Conservation (phyloP, 2,888 invertebrate genomes). For the Drosophila atripex region DNA sequence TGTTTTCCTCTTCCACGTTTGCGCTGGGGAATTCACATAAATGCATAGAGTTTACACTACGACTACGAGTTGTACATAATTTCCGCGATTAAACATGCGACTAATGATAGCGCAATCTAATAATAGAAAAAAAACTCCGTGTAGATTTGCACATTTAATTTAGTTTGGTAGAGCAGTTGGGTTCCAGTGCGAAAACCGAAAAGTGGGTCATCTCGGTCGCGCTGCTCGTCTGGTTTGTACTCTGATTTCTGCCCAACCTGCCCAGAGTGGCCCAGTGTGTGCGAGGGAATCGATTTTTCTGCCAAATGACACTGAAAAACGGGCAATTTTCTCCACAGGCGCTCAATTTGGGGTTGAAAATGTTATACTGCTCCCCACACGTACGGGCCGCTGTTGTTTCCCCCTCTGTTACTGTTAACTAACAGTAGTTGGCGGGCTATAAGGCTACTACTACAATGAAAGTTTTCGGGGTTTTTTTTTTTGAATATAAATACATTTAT, state of each 20-base stretch:
- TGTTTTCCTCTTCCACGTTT: conserved; percentile 67
- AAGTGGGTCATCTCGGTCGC: conserved; percentile 83
- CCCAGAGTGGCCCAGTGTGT: conserved; percentile 74
- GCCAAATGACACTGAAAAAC: conserved; percentile 76
- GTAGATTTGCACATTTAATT: conserved; percentile 52
- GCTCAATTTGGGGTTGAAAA: conserved; percentile 59
- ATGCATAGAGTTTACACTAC: conserved; percentile 77
- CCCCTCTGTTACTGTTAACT: not conserved
- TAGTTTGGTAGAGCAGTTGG: conserved; percentile 67
- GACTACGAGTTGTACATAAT: conserved; percentile 60
- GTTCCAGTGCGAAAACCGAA: conserved; percentile 82
- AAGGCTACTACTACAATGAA: too few relatives aligned
- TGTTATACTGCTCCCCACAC: conserved; percentile 33
- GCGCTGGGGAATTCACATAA: conserved; percentile 72
- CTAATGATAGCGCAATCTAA: conserved; percentile 17
- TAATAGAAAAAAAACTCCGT: conserved; percentile 66
- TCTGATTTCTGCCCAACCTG: conserved; percentile 79
- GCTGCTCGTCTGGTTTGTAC: conserved; percentile 81
- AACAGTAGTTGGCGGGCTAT: too few relatives aligned
- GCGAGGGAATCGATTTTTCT: conserved; percentile 81
- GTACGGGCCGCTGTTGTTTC: conserved; percentile 5
- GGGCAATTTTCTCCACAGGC: conserved; percentile 67
- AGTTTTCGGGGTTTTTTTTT: conserved; percentile 11
- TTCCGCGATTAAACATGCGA: conserved; percentile 49
- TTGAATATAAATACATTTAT: conserved; percentile 81